These are phyloP conservation scores for Tyto alba DNA, from an alignment of 2,113 vertebrate genomes.

Conservation along the genomic window DNA sequence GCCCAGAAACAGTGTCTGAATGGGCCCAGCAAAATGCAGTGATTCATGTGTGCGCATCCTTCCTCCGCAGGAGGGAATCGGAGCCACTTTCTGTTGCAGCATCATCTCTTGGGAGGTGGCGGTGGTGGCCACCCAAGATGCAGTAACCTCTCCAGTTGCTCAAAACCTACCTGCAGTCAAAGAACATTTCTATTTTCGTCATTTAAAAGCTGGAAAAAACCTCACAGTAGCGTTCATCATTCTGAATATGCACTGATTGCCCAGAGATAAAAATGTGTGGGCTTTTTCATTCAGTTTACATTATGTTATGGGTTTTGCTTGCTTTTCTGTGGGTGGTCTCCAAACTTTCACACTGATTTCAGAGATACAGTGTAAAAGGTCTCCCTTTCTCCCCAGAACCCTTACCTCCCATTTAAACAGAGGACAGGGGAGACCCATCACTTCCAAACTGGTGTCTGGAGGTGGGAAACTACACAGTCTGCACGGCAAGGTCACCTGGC, in stretches of 20 bases:
- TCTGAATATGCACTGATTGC: neutral
- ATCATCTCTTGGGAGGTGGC: neutral
- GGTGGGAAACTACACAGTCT: neutral
- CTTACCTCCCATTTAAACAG: neutral
- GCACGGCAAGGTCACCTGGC: neutral
- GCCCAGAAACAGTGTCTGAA: neutral
- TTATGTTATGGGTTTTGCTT: neutral
- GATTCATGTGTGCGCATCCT: fast-evolving
- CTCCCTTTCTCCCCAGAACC: neutral
- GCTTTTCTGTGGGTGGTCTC: neutral
- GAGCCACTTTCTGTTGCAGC: neutral
- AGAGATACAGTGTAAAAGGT: neutral
- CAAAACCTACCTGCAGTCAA: neutral
- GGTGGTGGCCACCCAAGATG: neutral
- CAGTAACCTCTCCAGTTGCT: neutral
- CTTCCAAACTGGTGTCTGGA: neutral
- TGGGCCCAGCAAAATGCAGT: neutral
- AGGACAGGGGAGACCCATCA: neutral
- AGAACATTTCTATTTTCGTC: neutral
- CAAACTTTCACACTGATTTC: neutral
- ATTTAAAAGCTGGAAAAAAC: neutral
- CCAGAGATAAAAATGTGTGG: neutral
- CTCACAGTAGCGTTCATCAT: neutral
- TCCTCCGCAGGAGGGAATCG: neutral
- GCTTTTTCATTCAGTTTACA: neutral